A percentile compares a stretch with the other conserved stretches of the same genome.
These are phyloP conservation scores for Protosalanx chinensis DNA, from an alignment of 2,797 vertebrate species.

Conservation along the genomic window DNA sequence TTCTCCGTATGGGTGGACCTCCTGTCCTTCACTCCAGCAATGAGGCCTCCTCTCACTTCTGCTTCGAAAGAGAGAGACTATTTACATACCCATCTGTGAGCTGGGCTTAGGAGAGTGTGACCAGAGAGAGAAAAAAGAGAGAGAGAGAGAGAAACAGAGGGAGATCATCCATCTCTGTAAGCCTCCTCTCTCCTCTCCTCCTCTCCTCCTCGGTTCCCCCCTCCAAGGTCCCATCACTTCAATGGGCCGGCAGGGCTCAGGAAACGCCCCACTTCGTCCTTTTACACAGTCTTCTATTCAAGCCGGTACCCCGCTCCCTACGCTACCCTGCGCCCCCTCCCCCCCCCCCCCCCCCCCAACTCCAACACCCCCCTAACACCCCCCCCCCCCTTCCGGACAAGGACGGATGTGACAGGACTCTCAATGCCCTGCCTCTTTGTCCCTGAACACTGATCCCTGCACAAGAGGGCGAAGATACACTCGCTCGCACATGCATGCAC, in stretches of 20 bases:
- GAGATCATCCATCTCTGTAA: not conserved
- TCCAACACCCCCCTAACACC: too few relatives aligned
- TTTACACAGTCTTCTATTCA: constrained; percentile 10
- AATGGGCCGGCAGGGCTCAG: not conserved
- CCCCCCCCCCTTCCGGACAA: constrained; percentile 6
- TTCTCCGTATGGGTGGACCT: too few relatives aligned
- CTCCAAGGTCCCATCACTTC: constrained; percentile 5
- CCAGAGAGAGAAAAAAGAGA: too few relatives aligned
- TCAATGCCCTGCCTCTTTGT: constrained; percentile 65
- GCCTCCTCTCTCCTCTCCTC: not conserved
- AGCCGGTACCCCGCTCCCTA: constrained; percentile 2
- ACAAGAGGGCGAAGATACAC: constrained; percentile 56
- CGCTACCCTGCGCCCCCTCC: not conserved
- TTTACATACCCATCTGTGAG: too few relatives aligned
- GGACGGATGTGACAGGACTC: constrained; percentile 72
- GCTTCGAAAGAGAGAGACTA: too few relatives aligned
- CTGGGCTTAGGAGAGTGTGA: too few relatives aligned
- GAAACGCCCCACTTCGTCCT: not conserved
- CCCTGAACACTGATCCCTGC: constrained; percentile 60
- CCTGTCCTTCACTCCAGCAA: too few relatives aligned
- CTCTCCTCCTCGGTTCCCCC: not conserved
- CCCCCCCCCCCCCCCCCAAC: not conserved
- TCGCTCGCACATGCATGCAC: constrained; percentile 13
- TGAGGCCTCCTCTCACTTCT: too few relatives aligned
- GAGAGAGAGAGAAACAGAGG: not conserved